Base-by-base conservation (phyloP, 2,888 invertebrate species). In the Zaprionus bogoriensis region DNA sequence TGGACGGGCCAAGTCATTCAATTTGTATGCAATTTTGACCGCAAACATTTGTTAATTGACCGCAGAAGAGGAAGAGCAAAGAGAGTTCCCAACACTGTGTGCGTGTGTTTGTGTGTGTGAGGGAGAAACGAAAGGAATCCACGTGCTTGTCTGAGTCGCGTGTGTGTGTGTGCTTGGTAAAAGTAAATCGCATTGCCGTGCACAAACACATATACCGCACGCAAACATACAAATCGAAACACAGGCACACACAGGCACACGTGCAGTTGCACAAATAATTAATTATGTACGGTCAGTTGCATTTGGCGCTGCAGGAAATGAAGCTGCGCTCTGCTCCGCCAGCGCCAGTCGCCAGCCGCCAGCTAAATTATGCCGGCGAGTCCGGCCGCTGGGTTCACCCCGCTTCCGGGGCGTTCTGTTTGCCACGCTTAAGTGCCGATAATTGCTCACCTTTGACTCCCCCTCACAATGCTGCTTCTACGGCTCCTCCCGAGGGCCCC, bases 11-110 rank as follows among this genome's bases (percentile, higher is more conserved):
- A 76, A 74, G 79, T 79, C 74, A 79, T 79, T 79, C 77, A 79
- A 79, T 79, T 77, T 79, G 79, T 76, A 79, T 79, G 76, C 77
- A 79, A 79, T 79, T 79, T 76, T 74, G 67, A 74, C 79, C 77
- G 48, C 79, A 79, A 79, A 78, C 79, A 79, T 79, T 79, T 77
- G 79, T 72, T 79, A 79, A 79, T 79, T 79, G 79, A 79, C 79
- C 79, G 38, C 76, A 74, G 28, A 36, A 46, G 36, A 32, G 47
- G 12, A 19, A 19, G 44, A 19, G 39, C 19, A 39, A 6, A 17
- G 47, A 20, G 45, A n/a, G 36, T 23, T 23, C 23, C n/a, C n/a
- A n/a, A n/a, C n/a, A n/a, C 4, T 23, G 23, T 23, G 23, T 23
- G 23, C 5, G 23, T 27, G 27, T 20, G 4, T 17, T 27, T 19